A percentile compares a stretch with the other conserved stretches of the same genome.
Conservation (phyloP, 1,140 invertebrate genomes). For the Magallana ariakensis region DNA sequence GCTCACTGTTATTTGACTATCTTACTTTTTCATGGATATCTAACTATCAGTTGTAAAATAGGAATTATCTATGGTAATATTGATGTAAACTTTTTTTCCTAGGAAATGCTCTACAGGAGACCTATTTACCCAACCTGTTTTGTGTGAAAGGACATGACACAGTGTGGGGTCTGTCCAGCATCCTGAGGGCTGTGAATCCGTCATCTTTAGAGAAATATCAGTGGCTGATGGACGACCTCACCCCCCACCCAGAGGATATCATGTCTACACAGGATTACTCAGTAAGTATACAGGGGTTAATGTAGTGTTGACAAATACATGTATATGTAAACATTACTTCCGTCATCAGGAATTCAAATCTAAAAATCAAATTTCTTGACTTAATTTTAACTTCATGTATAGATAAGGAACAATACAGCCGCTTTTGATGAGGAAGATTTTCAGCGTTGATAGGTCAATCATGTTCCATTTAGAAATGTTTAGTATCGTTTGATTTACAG, state of each 20-base stretch:
- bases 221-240: slow-evolving; percentile 73
- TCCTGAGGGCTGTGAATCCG: slow-evolving; percentile 67
- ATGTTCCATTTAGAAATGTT: too few relatives aligned
- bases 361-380: too few relatives aligned
- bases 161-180: slow-evolving; percentile 72
- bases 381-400: too few relatives aligned
- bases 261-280: slow-evolving; percentile 67
- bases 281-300: slow-evolving; percentile 56
- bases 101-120: slow-evolving; percentile 69
- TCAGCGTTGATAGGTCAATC: too few relatives aligned
- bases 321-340: too few relatives aligned
- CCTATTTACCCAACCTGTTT: slow-evolving; percentile 69
- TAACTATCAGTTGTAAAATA: not conserved
- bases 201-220: slow-evolving; percentile 66
- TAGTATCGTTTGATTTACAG: slow-evolving; percentile 54
- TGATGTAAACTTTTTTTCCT: slow-evolving; percentile 32
- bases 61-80: not conserved
- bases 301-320: too few relatives aligned
- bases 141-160: slow-evolving; percentile 59
- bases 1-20: not conserved
- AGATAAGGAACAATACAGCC: too few relatives aligned
- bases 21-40: not conserved
- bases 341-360: too few relatives aligned
- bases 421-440: too few relatives aligned
- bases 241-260: slow-evolving; percentile 67